Evolutionary conservation across 1,140 invertebrate species (phyloP), one percentile per base, ranked within the genome.

Genomic region (Zophobas atratus): DNA sequence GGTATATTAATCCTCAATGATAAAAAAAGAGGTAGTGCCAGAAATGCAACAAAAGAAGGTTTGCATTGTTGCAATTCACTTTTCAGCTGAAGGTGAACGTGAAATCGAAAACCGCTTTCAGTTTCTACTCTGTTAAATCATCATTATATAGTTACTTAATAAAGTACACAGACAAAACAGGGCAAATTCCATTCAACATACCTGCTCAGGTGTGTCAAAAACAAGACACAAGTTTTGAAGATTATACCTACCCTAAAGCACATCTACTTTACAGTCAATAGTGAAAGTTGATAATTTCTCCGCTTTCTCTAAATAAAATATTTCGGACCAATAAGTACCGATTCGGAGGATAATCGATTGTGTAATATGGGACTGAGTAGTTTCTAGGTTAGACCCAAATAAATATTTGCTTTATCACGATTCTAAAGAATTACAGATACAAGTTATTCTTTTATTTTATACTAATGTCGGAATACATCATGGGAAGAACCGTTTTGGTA

Each of bases 211-310:
- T 67, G 60, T 67, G 60, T 67, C 60, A 67, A 5, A 41, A 20
- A 6, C 6, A 43, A 43, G 43, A 67, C 41, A 2, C 60, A 67
- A 43, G 43, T n/a, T 67, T 2, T 43, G n/a, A 67, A 67, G 38
- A 67, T 33, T 67, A 46, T 67, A 67, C 60, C 39, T 43, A 67
- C 60, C 60, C 60, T 67, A 67, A 41, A 67, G 60, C 60, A 20
- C 8, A n/a, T 38, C 60, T 67, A 20, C 60, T 43, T n/a, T 20
- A 43, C 36, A 43, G 35, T 20, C 38, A 67, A 33, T 20, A 67
- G 60, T 67, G 60, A 67, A 67, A 67, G 60, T 67, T 67, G 60
- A 5, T 67, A 67, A 67, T 67, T 67, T 67, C 60, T 67, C 60
- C 39, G 39, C 60, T 67, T 67, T 67, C 60, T 67, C 60, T 67